phyloP scores from a whole-genome alignment of 1,140 invertebrate species.

The Vollenhovia emeryi region DNA sequence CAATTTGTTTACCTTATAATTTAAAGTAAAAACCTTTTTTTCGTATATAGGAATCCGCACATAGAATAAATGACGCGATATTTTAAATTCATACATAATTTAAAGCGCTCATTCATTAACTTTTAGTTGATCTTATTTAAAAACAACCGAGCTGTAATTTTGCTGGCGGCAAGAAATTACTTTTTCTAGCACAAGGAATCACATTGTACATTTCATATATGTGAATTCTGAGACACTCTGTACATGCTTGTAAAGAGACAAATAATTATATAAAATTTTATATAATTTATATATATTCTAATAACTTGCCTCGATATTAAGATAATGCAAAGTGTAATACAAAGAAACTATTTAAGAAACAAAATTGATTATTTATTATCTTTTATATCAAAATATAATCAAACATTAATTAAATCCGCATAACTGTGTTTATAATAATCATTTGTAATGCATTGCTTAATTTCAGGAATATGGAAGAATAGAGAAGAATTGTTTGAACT shows the following conservation, averaged over 20 bases:
- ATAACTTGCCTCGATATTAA: too few relatives aligned
- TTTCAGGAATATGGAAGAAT: slow-evolving; percentile 90
- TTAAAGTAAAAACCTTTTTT: neutral
- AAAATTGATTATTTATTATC: neutral
- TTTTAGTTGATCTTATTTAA: neutral
- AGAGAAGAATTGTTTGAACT: slow-evolving; percentile 88
- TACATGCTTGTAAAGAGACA: neutral
- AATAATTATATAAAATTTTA: neutral
- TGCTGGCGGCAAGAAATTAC: neutral
- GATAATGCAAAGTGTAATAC: too few relatives aligned
- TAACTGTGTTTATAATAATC: neutral
- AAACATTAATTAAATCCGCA: neutral
- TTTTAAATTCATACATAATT: neutral
- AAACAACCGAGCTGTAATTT: neutral
- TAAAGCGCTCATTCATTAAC: neutral
- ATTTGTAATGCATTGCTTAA: slow-evolving; percentile 42
- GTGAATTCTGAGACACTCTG: neutral
- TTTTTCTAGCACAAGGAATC: neutral
- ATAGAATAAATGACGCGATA: neutral
- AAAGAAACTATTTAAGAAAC: neutral
- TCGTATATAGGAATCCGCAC: neutral
- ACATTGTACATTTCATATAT: neutral
- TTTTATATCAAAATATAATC: neutral
- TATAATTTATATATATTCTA: neutral
- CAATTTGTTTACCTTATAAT: neutral